Evolutionary conservation across 2,797 vertebrate species (phyloP).

Genomic region (Sebastes ruberrimus): DNA sequence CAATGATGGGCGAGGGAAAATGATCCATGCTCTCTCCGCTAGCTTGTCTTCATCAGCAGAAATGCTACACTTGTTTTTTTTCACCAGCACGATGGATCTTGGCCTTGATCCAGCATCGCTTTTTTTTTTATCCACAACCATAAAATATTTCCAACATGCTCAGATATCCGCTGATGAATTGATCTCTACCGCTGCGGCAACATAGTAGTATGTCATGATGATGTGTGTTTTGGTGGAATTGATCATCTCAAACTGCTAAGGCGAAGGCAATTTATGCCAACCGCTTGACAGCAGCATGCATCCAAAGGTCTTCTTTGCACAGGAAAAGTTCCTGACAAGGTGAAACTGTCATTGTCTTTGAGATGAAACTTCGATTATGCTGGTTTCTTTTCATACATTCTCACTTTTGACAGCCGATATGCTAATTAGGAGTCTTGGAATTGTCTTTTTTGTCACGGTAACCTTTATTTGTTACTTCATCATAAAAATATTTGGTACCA

Average conservation of each 20-base stretch:
- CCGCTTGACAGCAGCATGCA: slow-evolving; percentile 43
- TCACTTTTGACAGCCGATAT: slow-evolving; percentile 9
- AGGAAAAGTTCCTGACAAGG: slow-evolving; percentile 38
- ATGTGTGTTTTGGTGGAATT: slow-evolving; percentile 54
- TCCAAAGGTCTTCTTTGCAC: slow-evolving; percentile 34
- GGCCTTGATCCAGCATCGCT: slow-evolving; percentile 40
- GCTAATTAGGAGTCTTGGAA: slow-evolving; percentile 2
- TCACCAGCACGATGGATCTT: slow-evolving; percentile 15
- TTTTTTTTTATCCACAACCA: slow-evolving; percentile 35
- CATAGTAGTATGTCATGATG: slow-evolving; percentile 35
- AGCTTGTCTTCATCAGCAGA: slow-evolving; percentile 67
- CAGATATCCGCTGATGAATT: slow-evolving; percentile 63
- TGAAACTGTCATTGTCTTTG: slow-evolving; percentile 38
- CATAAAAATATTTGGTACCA: neutral
- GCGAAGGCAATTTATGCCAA: slow-evolving; percentile 46
- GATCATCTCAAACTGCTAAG: slow-evolving; percentile 43
- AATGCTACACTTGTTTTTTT: slow-evolving; percentile 35
- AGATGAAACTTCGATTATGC: slow-evolving; percentile 27
- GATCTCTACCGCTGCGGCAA: slow-evolving; percentile 37
- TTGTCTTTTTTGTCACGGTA: neutral
- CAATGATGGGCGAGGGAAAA: slow-evolving; percentile 38
- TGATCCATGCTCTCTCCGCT: slow-evolving; percentile 49
- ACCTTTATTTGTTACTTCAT: neutral
- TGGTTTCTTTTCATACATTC: neutral
- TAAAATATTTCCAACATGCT: slow-evolving; percentile 48